Evolutionary conservation across 1,140 invertebrate genomes (phyloP), one percentile per base, ranked within the genome.

Genomic region (Bombus balteatus): DNA sequence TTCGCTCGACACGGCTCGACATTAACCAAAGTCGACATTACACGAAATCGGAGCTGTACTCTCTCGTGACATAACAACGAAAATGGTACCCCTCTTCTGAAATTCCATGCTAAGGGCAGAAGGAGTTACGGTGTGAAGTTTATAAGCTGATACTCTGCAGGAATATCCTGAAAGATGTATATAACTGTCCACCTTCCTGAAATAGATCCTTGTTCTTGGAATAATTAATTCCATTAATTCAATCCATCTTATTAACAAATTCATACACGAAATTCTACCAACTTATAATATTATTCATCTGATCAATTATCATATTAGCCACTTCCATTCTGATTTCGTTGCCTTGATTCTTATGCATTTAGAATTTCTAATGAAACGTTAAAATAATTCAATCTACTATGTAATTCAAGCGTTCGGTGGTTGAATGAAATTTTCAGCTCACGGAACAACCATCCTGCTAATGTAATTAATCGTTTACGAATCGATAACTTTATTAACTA

Each of bases 71-170:
- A 47, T 25, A 62, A 39, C 53, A 32, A 53, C 59, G 59, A 53
- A 53, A 53, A 53, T 53, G 3, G 28, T 66, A 53, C 47, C 22
- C 71, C 71, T 53, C 72, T 39, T 83, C 74, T 83, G 57, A 78
- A 87, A 83, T 87, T 87, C 32, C 81, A 83, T n/a, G 72, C 84
- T 65, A 59, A 70, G 28, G 81, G 84, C 70, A 76, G n/a, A 65
- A 76, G 71, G 53, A 59, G 59, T n/a, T 34, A 57, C 66, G 28
- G 57, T 34, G 39, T 53, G 43, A 78, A 83, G 57, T 81, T 37
- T 41, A 74, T 70, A 39, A 72, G 39, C 73, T 32, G 74, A 83
- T 83, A 87, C 47, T 72, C 57, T n/a, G 15, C 28, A 22, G 0
- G 53, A 65, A 53, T 37, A 43, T 39, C 25, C 41, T 18, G 57